Conservation (phyloP, 2,113 vertebrate species). For the Bostrychus sinensis region DNA sequence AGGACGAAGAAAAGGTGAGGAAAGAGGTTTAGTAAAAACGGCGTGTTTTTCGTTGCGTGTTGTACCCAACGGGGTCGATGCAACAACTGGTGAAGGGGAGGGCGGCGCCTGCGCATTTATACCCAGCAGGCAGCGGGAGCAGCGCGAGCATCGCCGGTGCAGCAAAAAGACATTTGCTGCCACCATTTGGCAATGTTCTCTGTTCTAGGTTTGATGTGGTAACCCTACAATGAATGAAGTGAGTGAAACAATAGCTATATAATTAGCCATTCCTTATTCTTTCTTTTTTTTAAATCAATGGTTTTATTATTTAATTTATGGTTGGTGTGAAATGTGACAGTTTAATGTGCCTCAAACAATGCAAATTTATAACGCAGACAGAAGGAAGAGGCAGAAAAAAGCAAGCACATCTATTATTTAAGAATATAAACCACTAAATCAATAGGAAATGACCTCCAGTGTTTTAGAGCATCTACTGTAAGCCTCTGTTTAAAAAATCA, state of each 20-base stretch:
- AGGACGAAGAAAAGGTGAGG: slow-evolving; percentile 44
- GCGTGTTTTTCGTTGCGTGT: slow-evolving; percentile 63
- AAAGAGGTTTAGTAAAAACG: slow-evolving; percentile 43
- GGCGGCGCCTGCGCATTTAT: slow-evolving; percentile 69
- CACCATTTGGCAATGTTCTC: neutral
- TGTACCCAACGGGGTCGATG: slow-evolving; percentile 73
- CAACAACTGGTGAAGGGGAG: slow-evolving; percentile 73
- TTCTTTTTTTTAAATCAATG: no score
- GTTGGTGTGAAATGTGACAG: neutral
- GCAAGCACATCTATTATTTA: slow-evolving; percentile 3
- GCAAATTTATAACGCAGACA: slow-evolving; percentile 28
- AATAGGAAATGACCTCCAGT: neutral
- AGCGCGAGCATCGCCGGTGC: slow-evolving; percentile 27
- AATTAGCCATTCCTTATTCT: no score
- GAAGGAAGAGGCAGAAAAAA: neutral
- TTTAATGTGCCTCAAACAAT: slow-evolving; percentile 9
- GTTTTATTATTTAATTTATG: neutral
- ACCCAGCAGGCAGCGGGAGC: slow-evolving; percentile 22
- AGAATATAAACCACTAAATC: slow-evolving; percentile 9
- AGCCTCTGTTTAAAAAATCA: neutral
- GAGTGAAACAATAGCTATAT: no score
- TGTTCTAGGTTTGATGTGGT: no score
- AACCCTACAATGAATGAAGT: no score
- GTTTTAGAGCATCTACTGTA: no score
- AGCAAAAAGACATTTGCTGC: slow-evolving; percentile 2